Conservation (phyloP, 2,797 vertebrate genomes). For the Hafferia zeledoni region DNA sequence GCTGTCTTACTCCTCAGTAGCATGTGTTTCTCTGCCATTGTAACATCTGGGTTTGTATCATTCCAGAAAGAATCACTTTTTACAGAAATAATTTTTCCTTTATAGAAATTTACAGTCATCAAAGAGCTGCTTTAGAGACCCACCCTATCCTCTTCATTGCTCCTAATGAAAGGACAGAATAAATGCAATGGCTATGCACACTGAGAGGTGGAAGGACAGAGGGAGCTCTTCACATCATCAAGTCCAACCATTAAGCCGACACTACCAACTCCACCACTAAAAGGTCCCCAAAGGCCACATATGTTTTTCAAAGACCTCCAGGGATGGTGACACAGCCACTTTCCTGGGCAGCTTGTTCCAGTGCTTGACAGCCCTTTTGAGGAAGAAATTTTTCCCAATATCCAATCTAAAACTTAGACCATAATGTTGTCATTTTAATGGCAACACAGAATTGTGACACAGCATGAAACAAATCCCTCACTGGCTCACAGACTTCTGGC, state of each 20-base stretch:
- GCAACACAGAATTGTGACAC: background rate
- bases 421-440: background rate
- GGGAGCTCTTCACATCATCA: background rate
- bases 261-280: background rate
- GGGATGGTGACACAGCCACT: background rate
- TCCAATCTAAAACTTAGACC: background rate
- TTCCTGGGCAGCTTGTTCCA: background rate
- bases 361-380: fast-evolving
- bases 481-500: background rate
- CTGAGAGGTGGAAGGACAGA: background rate
- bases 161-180: background rate
- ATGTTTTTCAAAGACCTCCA: background rate
- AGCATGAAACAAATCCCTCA: background rate
- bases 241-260: background rate
- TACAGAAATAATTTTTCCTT: background rate
- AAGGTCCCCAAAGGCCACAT: background rate
- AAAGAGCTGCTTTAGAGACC: background rate
- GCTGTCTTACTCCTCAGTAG: background rate
- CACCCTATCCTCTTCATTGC: background rate
- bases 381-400: background rate
- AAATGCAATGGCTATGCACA: fast-evolving
- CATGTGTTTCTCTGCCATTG: background rate
- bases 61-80: background rate
- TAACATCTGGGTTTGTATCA: background rate
- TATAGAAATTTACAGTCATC: background rate